A percentile compares a stretch with the other conserved stretches of the same genome.
Evolutionary conservation across 2,113 vertebrate species (phyloP).

Genomic region (Platanista minor): DNA sequence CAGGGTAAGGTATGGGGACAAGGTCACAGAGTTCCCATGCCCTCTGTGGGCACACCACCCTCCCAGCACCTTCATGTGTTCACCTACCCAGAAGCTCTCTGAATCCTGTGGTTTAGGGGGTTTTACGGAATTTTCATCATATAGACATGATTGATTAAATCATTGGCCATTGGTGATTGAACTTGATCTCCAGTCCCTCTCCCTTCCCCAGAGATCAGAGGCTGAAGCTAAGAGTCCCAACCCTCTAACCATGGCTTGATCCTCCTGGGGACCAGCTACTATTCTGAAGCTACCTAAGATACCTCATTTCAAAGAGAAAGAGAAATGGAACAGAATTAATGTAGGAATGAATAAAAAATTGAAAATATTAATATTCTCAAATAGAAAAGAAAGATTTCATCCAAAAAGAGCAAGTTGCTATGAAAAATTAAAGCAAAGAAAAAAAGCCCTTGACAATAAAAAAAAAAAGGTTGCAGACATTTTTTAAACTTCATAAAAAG

Average conservation of each 20-base stretch:
- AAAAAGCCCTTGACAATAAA: background rate
- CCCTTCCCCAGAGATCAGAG: background rate
- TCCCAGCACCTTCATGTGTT: background rate
- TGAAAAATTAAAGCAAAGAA: background rate
- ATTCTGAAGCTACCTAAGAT: background rate
- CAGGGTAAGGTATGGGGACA: background rate
- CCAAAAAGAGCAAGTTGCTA: background rate
- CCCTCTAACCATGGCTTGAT: background rate
- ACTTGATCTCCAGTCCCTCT: background rate
- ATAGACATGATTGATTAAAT: background rate
- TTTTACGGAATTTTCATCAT: background rate
- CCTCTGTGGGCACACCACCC: accelerated
- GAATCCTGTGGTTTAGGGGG: background rate
- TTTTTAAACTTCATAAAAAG: background rate
- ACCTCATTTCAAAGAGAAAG: background rate
- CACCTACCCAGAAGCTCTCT: background rate
- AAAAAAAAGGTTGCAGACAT: background rate
- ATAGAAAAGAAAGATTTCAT: background rate
- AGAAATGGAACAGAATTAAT: background rate
- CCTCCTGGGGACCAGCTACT: background rate
- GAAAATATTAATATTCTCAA: background rate
- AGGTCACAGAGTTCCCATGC: background rate
- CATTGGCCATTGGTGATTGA: background rate
- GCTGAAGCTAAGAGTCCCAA: background rate
- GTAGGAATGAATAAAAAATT: background rate